Evolutionary conservation across 2,888 invertebrate genomes (phyloP).

Genomic region (Tiliacea aurago): DNA sequence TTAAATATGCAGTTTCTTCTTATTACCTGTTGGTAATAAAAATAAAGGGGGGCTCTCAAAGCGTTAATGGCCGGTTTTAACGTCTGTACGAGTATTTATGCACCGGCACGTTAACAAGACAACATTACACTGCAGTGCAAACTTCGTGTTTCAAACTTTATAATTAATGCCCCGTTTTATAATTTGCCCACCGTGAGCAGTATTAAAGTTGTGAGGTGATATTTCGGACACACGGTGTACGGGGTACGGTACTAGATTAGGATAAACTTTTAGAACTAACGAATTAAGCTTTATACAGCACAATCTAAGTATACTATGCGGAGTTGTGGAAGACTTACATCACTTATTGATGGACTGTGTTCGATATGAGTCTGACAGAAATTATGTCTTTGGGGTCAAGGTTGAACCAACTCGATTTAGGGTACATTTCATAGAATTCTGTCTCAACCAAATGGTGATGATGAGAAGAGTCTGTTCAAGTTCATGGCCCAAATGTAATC

Average conservation of each 20-base stretch:
- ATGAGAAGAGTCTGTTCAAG: too few species aligned
- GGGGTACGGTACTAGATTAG: conserved; percentile 54
- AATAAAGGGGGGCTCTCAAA: conserved; percentile 72
- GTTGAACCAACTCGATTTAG: too few species aligned
- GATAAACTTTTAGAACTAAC: conserved; percentile 57
- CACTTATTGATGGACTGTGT: too few species aligned
- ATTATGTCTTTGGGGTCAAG: too few species aligned
- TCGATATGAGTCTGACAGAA: too few species aligned
- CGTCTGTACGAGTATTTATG: conserved; percentile 81
- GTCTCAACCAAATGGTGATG: too few species aligned
- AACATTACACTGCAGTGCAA: conserved; percentile 80
- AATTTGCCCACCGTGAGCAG: conserved; percentile 77
- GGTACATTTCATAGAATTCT: too few species aligned
- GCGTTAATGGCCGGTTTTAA: conserved; percentile 76
- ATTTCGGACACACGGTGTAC: conserved; percentile 73
- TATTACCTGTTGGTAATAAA: conserved; percentile 73
- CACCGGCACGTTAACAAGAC: conserved; percentile 81
- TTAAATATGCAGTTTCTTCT: conserved; percentile 70
- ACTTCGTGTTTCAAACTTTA: conserved; percentile 80
- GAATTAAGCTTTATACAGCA: conserved; percentile 17
- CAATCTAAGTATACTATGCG: neutral
- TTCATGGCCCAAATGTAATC: too few species aligned
- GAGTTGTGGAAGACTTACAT: too few species aligned
- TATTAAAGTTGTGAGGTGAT: conserved; percentile 77
- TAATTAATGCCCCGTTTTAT: conserved; percentile 84